Evolutionary conservation across 2,113 vertebrate genomes (phyloP).

Genomic region (Psilopogon haemacephalus): DNA sequence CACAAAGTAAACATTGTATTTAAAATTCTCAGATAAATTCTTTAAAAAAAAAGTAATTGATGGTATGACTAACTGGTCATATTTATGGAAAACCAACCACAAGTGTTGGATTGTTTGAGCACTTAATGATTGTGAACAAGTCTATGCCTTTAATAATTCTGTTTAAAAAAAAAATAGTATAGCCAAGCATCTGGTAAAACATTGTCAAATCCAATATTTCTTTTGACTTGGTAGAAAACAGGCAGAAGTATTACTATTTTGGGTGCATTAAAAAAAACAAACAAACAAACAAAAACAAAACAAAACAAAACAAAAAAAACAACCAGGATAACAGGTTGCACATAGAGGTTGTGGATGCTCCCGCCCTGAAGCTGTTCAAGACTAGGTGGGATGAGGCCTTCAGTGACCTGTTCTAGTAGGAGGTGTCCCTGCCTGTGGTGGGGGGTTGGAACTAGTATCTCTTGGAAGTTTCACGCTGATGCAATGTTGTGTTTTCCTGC

Average conservation of each 20-base stretch:
- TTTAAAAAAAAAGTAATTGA: background rate
- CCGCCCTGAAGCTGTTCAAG: too few species aligned
- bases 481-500: background rate
- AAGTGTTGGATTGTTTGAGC: background rate
- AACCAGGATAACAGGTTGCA: too few species aligned
- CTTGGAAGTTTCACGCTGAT: background rate
- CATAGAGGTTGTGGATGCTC: too few species aligned
- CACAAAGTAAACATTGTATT: background rate
- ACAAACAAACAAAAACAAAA: too few species aligned
- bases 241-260: background rate
- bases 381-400: too few species aligned
- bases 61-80: background rate
- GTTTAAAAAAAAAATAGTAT: background rate
- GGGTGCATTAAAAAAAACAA: background rate
- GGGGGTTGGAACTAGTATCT: background rate
- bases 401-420: too few species aligned
- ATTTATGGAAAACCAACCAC: background rate
- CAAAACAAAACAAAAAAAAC: too few species aligned
- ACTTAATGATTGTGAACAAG: background rate
- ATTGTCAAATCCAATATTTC: background rate
- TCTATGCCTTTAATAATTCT: background rate
- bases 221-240: background rate
- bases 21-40: background rate
- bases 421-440: too few species aligned
- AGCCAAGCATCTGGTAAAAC: background rate